Evolutionary conservation across 2,113 vertebrate genomes (phyloP).

Genomic region (Balaenoptera acutorostrata): DNA sequence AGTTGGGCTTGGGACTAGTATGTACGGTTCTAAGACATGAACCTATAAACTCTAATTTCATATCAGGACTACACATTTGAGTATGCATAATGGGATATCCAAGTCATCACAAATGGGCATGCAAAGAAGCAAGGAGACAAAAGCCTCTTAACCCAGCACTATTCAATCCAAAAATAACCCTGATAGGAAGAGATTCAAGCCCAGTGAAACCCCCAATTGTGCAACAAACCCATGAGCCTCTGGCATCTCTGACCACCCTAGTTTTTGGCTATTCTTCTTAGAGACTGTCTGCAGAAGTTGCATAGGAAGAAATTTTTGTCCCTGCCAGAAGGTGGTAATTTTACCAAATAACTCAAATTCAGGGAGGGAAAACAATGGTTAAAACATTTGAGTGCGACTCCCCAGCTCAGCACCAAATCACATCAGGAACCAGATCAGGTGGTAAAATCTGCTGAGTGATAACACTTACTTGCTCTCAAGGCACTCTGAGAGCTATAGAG

Average conservation of each 20-base stretch:
- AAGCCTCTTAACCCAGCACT: background rate
- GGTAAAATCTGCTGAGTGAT: background rate
- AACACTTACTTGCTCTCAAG: constrained; percentile 4
- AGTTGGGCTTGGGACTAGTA: constrained; percentile 48
- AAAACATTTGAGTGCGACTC: background rate
- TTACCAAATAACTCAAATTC: constrained; percentile 13
- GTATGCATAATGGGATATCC: constrained; percentile 1
- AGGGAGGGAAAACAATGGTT: background rate
- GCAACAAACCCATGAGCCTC: background rate
- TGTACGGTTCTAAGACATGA: background rate
- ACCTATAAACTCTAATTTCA: constrained; percentile 38
- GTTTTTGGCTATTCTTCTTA: background rate
- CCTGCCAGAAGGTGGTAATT: background rate
- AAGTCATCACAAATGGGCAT: constrained; percentile 1
- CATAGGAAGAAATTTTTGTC: background rate
- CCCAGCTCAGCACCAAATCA: background rate
- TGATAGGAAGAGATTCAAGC: background rate
- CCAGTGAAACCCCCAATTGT: background rate
- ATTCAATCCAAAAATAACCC: background rate
- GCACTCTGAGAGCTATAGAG: background rate
- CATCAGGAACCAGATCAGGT: background rate
- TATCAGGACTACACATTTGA: background rate
- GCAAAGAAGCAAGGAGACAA: background rate
- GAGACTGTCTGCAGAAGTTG: background rate
- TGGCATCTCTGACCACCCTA: background rate